A percentile compares a stretch with the other conserved stretches of the same genome.
phyloP scores from a whole-genome alignment of 2,797 vertebrate genomes.

The Clarias pachynema region DNA sequence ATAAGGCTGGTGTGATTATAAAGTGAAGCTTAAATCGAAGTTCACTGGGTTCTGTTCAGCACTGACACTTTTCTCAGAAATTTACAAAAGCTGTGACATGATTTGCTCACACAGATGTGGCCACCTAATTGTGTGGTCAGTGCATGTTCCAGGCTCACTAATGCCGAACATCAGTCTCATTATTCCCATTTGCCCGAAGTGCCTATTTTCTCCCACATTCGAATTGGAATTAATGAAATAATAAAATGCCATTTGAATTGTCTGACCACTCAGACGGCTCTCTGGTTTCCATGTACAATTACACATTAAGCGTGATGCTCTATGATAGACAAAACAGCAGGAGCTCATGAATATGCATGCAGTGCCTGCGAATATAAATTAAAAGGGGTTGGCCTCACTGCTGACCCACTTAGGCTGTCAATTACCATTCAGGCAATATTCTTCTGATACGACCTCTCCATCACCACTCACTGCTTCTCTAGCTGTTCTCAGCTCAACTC shows the following conservation, averaged over 20 bases:
- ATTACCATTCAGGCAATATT: conserved; percentile 87
- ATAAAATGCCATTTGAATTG: conserved; percentile 68
- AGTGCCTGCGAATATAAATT: conserved; percentile 94
- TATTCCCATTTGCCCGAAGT: conserved; percentile 51
- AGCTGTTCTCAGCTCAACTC: conserved; percentile 79
- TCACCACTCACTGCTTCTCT: conserved; percentile 70
- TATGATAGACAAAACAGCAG: conserved; percentile 97
- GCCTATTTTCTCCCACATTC: conserved; percentile 48
- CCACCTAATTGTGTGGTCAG: conserved; percentile 43
- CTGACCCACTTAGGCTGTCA: conserved; percentile 96
- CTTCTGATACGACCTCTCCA: conserved; percentile 81
- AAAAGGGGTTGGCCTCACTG: conserved; percentile 88
- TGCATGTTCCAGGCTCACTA: conserved; percentile 31
- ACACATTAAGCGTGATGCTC: conserved; percentile 86
- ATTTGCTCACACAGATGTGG: conserved; percentile 26
- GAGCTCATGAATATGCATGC: conserved; percentile 96
- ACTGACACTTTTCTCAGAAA: conserved; percentile 5
- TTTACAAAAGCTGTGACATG: neutral
- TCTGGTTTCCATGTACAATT: conserved; percentile 84
- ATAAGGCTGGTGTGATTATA: neutral
- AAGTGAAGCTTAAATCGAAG: neutral
- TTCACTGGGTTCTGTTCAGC: neutral
- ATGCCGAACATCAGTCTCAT: conserved; percentile 51
- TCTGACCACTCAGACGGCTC: conserved; percentile 76
- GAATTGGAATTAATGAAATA: conserved; percentile 74